phyloP scores from a whole-genome alignment of 2,113 vertebrate genomes.

The Misgurnus mizolepis region DNA sequence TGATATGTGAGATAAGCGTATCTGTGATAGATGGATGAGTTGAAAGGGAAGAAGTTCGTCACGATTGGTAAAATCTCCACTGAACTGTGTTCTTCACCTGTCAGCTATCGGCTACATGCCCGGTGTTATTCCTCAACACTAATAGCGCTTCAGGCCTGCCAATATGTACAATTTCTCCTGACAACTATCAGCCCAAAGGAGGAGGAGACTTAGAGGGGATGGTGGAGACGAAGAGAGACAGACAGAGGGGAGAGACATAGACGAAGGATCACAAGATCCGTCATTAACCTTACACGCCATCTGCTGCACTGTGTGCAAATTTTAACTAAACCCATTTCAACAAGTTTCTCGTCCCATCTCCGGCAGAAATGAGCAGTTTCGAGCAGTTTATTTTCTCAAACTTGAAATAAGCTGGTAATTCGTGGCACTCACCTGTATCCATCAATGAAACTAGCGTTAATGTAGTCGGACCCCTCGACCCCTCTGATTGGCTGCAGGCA shows the following conservation, averaged over 20 bases:
- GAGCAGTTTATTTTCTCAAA: too few relatives aligned
- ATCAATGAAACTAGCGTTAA: constrained; percentile 95
- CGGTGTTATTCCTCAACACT: constrained; percentile 20
- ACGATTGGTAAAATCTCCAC: constrained; percentile 32
- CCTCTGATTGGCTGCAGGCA: constrained; percentile 94
- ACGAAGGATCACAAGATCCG: neutral
- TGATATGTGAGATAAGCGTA: neutral
- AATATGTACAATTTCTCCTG: constrained; percentile 57
- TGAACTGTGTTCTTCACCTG: constrained; percentile 31
- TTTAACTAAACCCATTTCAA: too few relatives aligned
- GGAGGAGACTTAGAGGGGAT: constrained; percentile 28
- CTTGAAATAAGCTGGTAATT: too few relatives aligned
- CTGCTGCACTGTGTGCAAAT: too few relatives aligned
- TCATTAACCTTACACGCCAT: neutral
- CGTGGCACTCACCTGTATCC: constrained; percentile 84
- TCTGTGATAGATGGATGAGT: constrained; percentile 11
- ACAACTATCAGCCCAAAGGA: constrained; percentile 52
- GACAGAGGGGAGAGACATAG: constrained; percentile 12
- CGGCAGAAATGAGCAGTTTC: too few relatives aligned
- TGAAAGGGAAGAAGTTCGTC: neutral
- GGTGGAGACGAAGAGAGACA: constrained; percentile 26
- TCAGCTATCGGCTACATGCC: constrained; percentile 24
- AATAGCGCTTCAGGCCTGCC: constrained; percentile 40
- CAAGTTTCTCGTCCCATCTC: too few relatives aligned
- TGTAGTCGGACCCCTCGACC: constrained; percentile 95